Evolutionary conservation across 2,113 vertebrate species (phyloP).

Genomic region (Zeus faber): DNA sequence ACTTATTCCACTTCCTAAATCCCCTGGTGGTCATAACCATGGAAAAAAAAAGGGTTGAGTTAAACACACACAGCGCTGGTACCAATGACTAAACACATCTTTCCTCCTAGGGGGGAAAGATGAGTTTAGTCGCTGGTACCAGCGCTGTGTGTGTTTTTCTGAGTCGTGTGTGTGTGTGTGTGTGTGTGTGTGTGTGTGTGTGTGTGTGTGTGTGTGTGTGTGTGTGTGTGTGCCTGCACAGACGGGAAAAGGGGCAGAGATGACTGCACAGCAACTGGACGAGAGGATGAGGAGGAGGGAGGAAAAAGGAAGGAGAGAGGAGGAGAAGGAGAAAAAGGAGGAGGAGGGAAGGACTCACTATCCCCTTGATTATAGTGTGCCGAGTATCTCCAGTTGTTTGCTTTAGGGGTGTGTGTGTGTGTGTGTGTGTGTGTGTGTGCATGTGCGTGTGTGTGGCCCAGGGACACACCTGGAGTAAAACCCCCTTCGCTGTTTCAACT

Average conservation of each 20-base stretch:
- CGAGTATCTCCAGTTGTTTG: constrained; percentile 56
- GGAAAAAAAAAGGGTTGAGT: too few species aligned
- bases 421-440: constrained; percentile 19
- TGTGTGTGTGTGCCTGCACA: constrained; percentile 39
- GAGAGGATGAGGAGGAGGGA: constrained; percentile 15
- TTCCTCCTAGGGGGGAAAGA: too few species aligned
- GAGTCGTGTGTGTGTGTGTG: not conserved
- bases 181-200: not conserved
- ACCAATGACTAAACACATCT: too few species aligned
- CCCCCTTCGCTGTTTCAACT: constrained; percentile 38
- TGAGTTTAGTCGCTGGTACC: too few species aligned
- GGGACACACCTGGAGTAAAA: constrained; percentile 64
- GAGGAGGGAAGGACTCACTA: constrained; percentile 33
- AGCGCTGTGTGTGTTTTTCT: not conserved
- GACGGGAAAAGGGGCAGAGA: not conserved
- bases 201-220: constrained; percentile 19
- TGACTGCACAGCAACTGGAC: not conserved
- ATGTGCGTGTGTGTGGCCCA: constrained; percentile 8
- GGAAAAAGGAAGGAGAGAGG: constrained; percentile 26
- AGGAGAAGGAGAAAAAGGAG: constrained; percentile 23
- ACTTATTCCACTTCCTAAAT: too few species aligned
- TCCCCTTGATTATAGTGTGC: constrained; percentile 59
- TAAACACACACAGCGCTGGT: not conserved
- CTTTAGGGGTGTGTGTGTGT: constrained; percentile 26
- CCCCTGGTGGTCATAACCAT: too few species aligned